A percentile compares a stretch with the other conserved stretches of the same genome.
These are phyloP conservation scores for Malurus elegans DNA, from an alignment of 2,113 vertebrate species.

Conservation along the genomic window DNA sequence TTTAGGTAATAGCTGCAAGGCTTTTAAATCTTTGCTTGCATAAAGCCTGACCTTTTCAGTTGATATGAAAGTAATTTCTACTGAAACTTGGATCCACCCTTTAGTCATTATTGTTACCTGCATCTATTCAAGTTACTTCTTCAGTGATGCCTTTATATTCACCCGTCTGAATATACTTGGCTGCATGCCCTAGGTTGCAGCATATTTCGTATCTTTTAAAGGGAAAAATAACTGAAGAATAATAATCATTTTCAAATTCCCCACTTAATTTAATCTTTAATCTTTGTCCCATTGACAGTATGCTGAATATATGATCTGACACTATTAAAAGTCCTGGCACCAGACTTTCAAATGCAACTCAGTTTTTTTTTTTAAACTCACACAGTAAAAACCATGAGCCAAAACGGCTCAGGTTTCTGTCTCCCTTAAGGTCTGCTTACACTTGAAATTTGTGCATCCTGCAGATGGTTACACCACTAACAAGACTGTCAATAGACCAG, in stretches of 20 bases:
- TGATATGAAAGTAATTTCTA: conserved; percentile 12
- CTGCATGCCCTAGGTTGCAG: not conserved
- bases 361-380: not conserved
- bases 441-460: not conserved
- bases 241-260: not conserved
- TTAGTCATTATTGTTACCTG: conserved; percentile 1
- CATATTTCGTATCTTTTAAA: not conserved
- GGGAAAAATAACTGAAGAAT: not conserved
- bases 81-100: not conserved
- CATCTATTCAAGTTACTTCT: not conserved
- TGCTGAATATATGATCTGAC: not conserved
- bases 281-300: not conserved
- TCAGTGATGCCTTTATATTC: not conserved
- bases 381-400: not conserved
- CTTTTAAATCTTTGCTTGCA: conserved; percentile 42
- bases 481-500: not conserved
- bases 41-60: conserved; percentile 23
- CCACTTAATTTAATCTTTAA: not conserved
- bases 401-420: not conserved
- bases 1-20: not conserved
- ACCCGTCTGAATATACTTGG: not conserved
- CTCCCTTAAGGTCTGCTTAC: not conserved
- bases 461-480: not conserved
- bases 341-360: not conserved
- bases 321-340: not conserved